Conservation (phyloP, 2,797 vertebrate genomes). For the Apodemus agrarius region DNA sequence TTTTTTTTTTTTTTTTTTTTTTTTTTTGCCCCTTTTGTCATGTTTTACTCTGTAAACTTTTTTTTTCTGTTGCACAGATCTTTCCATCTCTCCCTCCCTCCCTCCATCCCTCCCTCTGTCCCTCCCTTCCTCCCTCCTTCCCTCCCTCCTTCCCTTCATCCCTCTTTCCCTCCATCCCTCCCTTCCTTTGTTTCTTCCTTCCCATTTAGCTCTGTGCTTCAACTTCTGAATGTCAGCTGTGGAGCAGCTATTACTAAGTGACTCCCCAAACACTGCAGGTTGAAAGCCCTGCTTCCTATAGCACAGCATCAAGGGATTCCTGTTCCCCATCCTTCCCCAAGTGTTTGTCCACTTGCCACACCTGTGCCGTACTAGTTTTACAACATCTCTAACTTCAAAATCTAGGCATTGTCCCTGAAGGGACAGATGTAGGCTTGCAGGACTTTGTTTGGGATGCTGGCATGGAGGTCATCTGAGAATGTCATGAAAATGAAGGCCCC, state of each 20-base stretch:
- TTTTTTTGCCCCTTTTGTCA: neutral
- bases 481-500: neutral
- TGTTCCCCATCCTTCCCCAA: neutral
- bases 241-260: neutral
- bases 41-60: neutral
- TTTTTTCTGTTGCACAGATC: neutral
- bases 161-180: too few relatives aligned
- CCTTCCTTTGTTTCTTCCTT: neutral
- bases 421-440: neutral
- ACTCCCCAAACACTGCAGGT: neutral
- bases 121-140: neutral
- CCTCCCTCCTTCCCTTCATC: neutral
- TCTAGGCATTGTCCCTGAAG: neutral
- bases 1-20: constrained; percentile 32
- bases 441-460: neutral
- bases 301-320: neutral
- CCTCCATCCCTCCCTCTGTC: neutral
- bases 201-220: neutral
- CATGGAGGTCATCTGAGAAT: neutral
- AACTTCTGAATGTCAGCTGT: neutral
- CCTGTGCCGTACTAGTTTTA: neutral
- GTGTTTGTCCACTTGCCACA: neutral
- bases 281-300: neutral
- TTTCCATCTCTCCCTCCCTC: neutral
- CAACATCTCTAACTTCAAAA: neutral